phyloP scores from a whole-genome alignment of 2,888 invertebrate species.

The Sepiola atlantica region DNA sequence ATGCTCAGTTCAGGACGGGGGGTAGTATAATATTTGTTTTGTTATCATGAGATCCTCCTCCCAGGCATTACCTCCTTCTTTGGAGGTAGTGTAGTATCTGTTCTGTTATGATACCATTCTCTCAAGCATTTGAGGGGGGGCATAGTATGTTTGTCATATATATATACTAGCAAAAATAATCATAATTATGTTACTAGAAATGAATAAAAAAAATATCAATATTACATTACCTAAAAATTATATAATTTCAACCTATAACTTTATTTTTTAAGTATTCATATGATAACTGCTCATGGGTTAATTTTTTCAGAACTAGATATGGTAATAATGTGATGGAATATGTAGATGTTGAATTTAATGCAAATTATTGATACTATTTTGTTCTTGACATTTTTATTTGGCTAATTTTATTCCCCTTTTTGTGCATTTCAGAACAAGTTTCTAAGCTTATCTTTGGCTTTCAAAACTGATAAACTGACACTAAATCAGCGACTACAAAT shows the following conservation, averaged over 20 bases:
- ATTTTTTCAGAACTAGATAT: neutral
- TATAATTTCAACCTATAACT: neutral
- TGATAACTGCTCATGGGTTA: neutral
- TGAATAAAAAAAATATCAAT: too few relatives aligned
- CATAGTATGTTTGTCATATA: too few relatives aligned
- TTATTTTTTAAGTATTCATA: neutral
- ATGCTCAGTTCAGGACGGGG: too few relatives aligned
- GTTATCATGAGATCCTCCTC: too few relatives aligned
- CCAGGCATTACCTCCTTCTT: too few relatives aligned
- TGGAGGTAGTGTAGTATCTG: too few relatives aligned
- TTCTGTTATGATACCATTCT: too few relatives aligned
- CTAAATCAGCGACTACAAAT: conserved; percentile 77
- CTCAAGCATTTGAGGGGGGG: too few relatives aligned
- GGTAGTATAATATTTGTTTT: too few relatives aligned
- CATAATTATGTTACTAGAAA: neutral
- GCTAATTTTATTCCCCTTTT: neutral
- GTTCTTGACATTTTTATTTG: neutral
- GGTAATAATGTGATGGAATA: neutral
- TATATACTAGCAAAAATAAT: neutral
- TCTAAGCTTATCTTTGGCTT: conserved; percentile 77
- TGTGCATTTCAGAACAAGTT: conserved; percentile 76
- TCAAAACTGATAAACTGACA: conserved; percentile 78
- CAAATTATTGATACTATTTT: neutral
- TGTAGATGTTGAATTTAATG: neutral
- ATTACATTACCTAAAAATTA: neutral